Evolutionary conservation across 64 coral and sea anemone species (phyloP), one percentile per base, ranked within the genome.

Genomic region (Cladopsammia gracilis): DNA sequence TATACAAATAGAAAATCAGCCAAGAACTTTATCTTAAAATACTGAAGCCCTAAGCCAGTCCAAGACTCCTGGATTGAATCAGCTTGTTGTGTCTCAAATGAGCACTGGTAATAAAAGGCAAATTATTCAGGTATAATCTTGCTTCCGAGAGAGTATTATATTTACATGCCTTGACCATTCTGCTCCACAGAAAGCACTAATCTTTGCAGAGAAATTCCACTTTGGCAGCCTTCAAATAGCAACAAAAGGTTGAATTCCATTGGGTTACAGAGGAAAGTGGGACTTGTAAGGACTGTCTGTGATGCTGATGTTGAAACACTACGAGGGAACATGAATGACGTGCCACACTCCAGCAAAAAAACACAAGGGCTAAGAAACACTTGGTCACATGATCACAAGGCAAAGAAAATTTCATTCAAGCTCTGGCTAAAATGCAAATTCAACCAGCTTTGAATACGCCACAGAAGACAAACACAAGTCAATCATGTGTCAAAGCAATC

Each of bases 121-220:
- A 34, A 34, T 34, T 34, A 34, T 34, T 34, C 34, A 34, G 34
- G 34, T 46, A 20, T 26, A 24, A 46, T 20, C 77, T 44, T 0
- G 26, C 46, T 75, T 75, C 12, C 19, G 47, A 75, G 72, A 14
- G 2, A 65, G 48, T 15, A n/a, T 4, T 19, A 64, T 42, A 82
- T 3, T 70, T 98, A 98, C 96, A 75, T 94, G 96, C 96, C 96
- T 98, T 98, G 75, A 98, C 96, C 96, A 98, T 98, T 89, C 53
- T 96, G 91, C 59, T 96, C 71, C 60, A 23, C 45, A 9, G 20
- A 50, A 49, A 84, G 16, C 20, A 25, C 18, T 48, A 84, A 84
- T 62, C 80, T 84, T 49, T 48, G 80, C 62, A 84, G 43, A 64
- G 78, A 82, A 46, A 20, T 66, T 84, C 20, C 80, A 84, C 43